Conservation (phyloP, 2,888 invertebrate species). For the Itoplectis maculator region DNA sequence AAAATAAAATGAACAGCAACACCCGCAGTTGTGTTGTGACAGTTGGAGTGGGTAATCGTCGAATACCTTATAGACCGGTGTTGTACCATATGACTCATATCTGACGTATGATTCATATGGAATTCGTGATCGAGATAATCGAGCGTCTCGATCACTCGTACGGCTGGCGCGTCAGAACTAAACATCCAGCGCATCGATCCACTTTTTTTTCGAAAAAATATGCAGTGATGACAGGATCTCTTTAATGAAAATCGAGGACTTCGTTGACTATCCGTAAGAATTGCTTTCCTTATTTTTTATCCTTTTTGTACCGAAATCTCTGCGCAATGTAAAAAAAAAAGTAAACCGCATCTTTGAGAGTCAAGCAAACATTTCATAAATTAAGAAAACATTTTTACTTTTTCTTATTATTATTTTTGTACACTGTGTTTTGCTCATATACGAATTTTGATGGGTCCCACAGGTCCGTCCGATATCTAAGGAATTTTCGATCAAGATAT, state of each 20-base stretch:
- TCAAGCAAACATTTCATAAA: too few species aligned
- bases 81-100: background rate
- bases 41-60: background rate
- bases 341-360: too few species aligned
- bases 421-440: background rate
- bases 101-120: background rate
- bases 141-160: background rate
- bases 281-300: too few species aligned
- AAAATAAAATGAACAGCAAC: background rate
- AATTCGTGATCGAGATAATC: slow-evolving; percentile 1
- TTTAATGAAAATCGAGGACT: too few species aligned
- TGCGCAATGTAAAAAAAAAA: too few species aligned
- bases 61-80: background rate
- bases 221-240: background rate
- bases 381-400: too few species aligned
- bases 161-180: background rate
- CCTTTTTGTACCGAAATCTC: too few species aligned
- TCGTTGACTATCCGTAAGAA: too few species aligned
- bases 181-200: background rate
- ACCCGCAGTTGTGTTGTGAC: slow-evolving; percentile 22
- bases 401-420: too few species aligned
- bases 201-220: background rate
- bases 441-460: background rate
- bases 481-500: slow-evolving; percentile 47
- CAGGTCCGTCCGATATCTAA: background rate